Percentiles rank a stretch among this genome's conserved stretches.
phyloP scores from a whole-genome alignment of 2,888 invertebrate species.

The Pseudolycoriella hygida region DNA sequence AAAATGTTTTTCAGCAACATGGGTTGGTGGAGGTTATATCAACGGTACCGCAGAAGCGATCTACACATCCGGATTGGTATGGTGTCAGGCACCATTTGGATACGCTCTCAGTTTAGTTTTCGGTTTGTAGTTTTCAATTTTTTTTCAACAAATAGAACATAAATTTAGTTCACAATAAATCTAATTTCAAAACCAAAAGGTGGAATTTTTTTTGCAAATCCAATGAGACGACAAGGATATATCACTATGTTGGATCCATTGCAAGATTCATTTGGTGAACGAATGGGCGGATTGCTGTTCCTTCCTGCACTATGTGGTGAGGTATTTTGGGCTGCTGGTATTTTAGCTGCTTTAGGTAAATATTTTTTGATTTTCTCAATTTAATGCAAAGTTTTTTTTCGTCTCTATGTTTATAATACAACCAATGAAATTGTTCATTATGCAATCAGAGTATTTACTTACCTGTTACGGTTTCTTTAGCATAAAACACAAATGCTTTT shows the following conservation, averaged over 20 bases:
- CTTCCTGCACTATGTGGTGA: constrained; percentile 94
- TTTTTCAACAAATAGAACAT: not conserved
- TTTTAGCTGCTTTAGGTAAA: constrained; percentile 79
- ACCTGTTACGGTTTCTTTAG: no score
- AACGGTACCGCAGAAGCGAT: constrained; percentile 97
- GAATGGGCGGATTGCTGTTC: constrained; percentile 94
- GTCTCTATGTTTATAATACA: no score
- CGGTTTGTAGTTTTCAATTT: constrained; percentile 33
- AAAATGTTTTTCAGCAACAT: constrained; percentile 53
- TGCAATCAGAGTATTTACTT: no score
- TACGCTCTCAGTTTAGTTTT: constrained; percentile 90
- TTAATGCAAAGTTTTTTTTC: no score
- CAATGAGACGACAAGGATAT: constrained; percentile 94
- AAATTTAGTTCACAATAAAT: constrained; percentile 1
- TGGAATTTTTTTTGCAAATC: constrained; percentile 94
- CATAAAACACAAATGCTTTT: no score
- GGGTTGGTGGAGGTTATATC: constrained; percentile 99
- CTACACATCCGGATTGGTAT: constrained; percentile 79
- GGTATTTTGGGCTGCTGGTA: constrained; percentile 98
- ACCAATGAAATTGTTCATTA: no score
- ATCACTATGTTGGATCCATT: constrained; percentile 98
- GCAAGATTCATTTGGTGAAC: constrained; percentile 88
- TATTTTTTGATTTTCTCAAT: not conserved
- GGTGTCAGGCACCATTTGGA: constrained; percentile 99
- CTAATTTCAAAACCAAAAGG: constrained; percentile 33